These are phyloP conservation scores for Chloroceryle aenea DNA, from an alignment of 2,113 vertebrate species.

Conservation along the genomic window DNA sequence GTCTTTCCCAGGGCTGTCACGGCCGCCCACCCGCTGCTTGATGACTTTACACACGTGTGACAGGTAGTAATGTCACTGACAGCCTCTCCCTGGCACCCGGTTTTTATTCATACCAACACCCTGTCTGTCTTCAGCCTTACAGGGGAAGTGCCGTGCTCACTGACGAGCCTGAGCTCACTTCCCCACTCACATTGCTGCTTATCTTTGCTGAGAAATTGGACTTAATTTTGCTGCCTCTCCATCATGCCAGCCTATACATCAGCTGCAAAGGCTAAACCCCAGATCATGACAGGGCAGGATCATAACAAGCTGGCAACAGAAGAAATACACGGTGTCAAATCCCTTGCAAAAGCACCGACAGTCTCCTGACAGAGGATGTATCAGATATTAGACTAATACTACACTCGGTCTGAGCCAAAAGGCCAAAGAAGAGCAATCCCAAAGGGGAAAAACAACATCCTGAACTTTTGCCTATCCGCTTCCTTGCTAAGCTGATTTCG, in stretches of 20 bases:
- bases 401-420: neutral
- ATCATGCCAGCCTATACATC: neutral
- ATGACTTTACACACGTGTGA: slow-evolving; percentile 68
- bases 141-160: neutral
- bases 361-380: neutral
- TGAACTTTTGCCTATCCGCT: rapidly evolving
- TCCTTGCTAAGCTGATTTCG: neutral
- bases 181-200: rapidly evolving
- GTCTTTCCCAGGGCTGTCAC: slow-evolving; percentile 59
- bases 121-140: neutral
- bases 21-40: slow-evolving; percentile 61
- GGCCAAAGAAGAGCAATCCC: neutral
- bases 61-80: slow-evolving; percentile 71
- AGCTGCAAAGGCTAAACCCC: neutral
- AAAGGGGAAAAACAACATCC: neutral
- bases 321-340: neutral
- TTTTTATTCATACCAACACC: slow-evolving; percentile 34
- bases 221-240: neutral
- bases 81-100: slow-evolving; percentile 57
- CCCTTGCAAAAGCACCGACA: neutral
- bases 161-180: neutral
- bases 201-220: neutral
- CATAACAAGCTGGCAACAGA: neutral
- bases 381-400: neutral
- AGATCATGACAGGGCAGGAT: neutral